These are phyloP conservation scores for Climacteris rufus DNA, from an alignment of 2,113 vertebrate genomes.

Conservation along the genomic window DNA sequence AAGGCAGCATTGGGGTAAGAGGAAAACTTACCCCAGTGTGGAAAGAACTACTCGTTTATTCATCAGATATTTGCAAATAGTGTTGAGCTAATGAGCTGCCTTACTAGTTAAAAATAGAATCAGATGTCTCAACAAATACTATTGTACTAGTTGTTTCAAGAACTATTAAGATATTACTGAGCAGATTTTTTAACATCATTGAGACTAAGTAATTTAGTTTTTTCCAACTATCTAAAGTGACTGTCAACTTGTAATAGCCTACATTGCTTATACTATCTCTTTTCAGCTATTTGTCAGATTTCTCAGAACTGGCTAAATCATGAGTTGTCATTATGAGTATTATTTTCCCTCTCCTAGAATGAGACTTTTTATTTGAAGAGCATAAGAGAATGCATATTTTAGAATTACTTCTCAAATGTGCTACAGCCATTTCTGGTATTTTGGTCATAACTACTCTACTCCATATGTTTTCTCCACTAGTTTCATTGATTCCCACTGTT, in stretches of 20 bases:
- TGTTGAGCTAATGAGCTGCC: background rate
- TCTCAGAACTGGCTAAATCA: background rate
- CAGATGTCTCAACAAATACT: background rate
- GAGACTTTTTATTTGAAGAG: background rate
- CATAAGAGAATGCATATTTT: background rate
- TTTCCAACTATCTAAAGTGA: background rate
- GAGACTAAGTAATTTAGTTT: background rate
- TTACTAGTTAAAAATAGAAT: background rate
- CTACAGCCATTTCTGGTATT: background rate
- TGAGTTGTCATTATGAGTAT: background rate
- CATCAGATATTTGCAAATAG: background rate
- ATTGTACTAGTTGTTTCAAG: background rate
- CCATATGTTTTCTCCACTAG: background rate
- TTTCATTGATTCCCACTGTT: background rate
- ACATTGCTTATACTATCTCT: background rate
- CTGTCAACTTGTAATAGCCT: background rate
- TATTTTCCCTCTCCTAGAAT: background rate
- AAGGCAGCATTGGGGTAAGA: rapidly evolving
- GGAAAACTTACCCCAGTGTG: background rate
- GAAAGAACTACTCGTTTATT: background rate
- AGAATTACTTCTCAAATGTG: background rate
- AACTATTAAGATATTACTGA: background rate
- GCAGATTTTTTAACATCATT: background rate
- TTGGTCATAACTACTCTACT: background rate
- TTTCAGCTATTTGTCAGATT: background rate